These are phyloP conservation scores for Plutella xylostella DNA, from an alignment of 2,888 invertebrate genomes.

Conservation along the genomic window DNA sequence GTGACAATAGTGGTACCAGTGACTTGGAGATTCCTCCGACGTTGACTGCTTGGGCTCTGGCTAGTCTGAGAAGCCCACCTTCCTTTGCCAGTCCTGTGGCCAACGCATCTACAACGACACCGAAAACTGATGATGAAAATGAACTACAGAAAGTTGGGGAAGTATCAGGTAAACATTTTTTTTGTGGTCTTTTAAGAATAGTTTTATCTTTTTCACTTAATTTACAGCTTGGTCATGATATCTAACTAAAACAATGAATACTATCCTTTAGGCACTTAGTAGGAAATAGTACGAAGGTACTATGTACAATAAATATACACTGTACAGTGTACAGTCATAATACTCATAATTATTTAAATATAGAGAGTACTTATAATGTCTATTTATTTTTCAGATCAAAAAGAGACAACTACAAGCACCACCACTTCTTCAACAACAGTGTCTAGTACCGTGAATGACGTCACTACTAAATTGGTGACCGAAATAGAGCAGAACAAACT, in stretches of 20 bases:
- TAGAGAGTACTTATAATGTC: too few relatives aligned
- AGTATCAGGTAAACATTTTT: slow-evolving; percentile 41
- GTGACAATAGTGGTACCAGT: slow-evolving; percentile 24
- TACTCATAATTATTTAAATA: too few relatives aligned
- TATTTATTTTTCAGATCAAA: slow-evolving; percentile 40
- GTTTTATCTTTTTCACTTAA: too few relatives aligned
- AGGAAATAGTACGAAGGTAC: too few relatives aligned
- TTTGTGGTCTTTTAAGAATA: too few relatives aligned
- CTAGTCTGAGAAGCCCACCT: slow-evolving; percentile 53
- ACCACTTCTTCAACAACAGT: not conserved
- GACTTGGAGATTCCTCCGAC: slow-evolving; percentile 61
- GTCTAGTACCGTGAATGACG: not conserved
- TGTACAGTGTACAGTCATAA: too few relatives aligned
- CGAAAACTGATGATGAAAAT: slow-evolving; percentile 47
- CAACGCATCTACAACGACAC: slow-evolving; percentile 32
- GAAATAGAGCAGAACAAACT: not conserved
- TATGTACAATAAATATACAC: too few relatives aligned
- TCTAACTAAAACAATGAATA: too few relatives aligned
- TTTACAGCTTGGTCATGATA: too few relatives aligned
- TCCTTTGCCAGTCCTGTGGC: slow-evolving; percentile 27
- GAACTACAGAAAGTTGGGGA: slow-evolving; percentile 57
- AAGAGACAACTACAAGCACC: slow-evolving; percentile 22
- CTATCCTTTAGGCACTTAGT: too few relatives aligned
- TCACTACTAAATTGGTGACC: not conserved
- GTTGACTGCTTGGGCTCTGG: slow-evolving; percentile 64